Evolutionary conservation across 2,888 invertebrate species (phyloP), one percentile per base, ranked within the genome.

Genomic region (Meloe dianella): DNA sequence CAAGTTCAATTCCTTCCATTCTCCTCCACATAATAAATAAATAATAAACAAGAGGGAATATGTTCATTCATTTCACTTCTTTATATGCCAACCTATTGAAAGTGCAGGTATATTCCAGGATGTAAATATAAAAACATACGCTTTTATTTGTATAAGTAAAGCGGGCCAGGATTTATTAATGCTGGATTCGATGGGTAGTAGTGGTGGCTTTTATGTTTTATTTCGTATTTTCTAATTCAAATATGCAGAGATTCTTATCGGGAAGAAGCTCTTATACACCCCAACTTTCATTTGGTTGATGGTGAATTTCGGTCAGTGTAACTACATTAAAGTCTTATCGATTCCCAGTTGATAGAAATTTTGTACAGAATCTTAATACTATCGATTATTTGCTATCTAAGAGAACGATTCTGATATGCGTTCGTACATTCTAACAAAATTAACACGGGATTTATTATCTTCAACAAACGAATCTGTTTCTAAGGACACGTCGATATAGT

Each of bases 181-280:
- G 10, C 17, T 41, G 41, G 14, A 35, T 41, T 6, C 17, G 41
- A 41, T 41, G n/a, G n/a, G n/a, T n/a, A 17, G 27, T 27, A 12
- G 41, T 7, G 41, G n/a, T n/a, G n/a, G n/a, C n/a, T n/a, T 8
- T 41, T n/a, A n/a, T 41, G 17, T 41, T 41, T 41, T 41, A 41
- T 41, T 17, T 17, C 3, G n/a, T 17, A 41, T 41, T 41, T 32
- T n/a, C 7, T n/a, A 41, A 41, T 41, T 41, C 41, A 41, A 17
- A 41, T 41, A 41, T 41, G 41, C 41, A n/a, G 41, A 41, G 41
- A 41, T 41, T 41, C n/a, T 41, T 41, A 41, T 41, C 41, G 41
- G n/a, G n/a, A n/a, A n/a, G n/a, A n/a, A n/a, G n/a, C n/a, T n/a
- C n/a, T n/a, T n/a, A n/a, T n/a, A n/a, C n/a, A n/a, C n/a, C n/a